phyloP scores from a whole-genome alignment of 2,888 invertebrate genomes.

The Zhengitettix transpicula region DNA sequence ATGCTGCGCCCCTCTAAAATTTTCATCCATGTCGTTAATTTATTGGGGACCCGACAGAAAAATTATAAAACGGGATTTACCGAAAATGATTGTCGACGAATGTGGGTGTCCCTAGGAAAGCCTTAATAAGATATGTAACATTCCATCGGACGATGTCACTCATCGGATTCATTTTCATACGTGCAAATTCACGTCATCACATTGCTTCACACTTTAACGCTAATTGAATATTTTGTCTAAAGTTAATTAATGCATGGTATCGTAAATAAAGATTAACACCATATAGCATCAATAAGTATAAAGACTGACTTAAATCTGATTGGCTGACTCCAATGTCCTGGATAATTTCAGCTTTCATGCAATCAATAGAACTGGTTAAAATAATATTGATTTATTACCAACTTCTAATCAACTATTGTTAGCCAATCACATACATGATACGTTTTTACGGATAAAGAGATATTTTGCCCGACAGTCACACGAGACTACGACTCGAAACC shows the following conservation, averaged over 20 bases:
- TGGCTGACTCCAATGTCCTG: neutral
- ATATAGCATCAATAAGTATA: neutral
- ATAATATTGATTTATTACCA: too few relatives aligned
- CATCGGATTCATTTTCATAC: neutral
- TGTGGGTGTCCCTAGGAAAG: slow-evolving; percentile 61
- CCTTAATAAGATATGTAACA: neutral
- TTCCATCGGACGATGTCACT: neutral
- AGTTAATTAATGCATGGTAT: too few relatives aligned
- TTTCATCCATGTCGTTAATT: slow-evolving; percentile 81
- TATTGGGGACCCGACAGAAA: slow-evolving; percentile 80
- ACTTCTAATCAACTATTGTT: too few relatives aligned
- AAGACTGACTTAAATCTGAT: neutral
- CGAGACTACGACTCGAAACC: too few relatives aligned
- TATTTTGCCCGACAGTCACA: too few relatives aligned
- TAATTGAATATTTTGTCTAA: too few relatives aligned
- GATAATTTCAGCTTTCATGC: neutral
- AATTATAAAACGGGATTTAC: slow-evolving; percentile 84
- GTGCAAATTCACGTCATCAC: too few relatives aligned
- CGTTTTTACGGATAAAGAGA: too few relatives aligned
- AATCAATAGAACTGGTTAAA: too few relatives aligned
- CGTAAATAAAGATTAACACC: neutral
- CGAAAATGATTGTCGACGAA: slow-evolving; percentile 92
- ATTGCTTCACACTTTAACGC: too few relatives aligned
- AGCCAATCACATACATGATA: too few relatives aligned
- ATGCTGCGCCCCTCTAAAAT: slow-evolving; percentile 83